These are phyloP conservation scores for Machimus atricapillus DNA, from an alignment of 2,888 invertebrate species.

Conservation along the genomic window DNA sequence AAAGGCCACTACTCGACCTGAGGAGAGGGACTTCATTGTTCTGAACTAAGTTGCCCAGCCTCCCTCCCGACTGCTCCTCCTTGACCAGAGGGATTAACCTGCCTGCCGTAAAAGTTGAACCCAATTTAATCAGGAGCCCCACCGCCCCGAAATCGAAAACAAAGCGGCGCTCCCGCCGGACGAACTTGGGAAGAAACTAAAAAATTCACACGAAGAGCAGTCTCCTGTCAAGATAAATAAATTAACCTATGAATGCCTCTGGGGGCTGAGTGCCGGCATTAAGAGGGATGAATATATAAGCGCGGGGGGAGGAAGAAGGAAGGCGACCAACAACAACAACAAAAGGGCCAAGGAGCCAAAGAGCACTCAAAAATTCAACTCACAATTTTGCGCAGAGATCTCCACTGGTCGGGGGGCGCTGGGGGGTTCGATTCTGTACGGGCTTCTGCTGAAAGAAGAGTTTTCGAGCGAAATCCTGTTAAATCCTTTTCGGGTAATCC, in stretches of 20 bases:
- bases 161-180: not conserved
- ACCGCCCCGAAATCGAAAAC: not conserved
- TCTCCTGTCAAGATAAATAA: constrained; percentile 35
- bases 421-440: constrained; percentile 25
- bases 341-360: constrained; percentile 36
- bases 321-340: constrained; percentile 21
- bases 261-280: constrained; percentile 17
- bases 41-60: not conserved
- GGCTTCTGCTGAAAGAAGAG: not conserved
- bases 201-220: constrained; percentile 24
- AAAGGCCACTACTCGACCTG: not conserved
- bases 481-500: constrained; percentile 47
- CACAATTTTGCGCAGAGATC: constrained; percentile 48
- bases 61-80: not conserved
- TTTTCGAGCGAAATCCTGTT: constrained; percentile 44
- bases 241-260: constrained; percentile 35
- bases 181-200: constrained; percentile 13
- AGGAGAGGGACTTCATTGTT: not conserved
- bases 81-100: not conserved
- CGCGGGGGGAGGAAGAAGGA: not conserved
- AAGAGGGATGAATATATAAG: constrained; percentile 35
- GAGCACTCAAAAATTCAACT: constrained; percentile 47
- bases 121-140: not conserved
- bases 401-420: constrained; percentile 30
- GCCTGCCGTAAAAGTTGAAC: not conserved